Base-by-base conservation (phyloP, 2,888 invertebrate genomes). In the Endomychus coccineus region DNA sequence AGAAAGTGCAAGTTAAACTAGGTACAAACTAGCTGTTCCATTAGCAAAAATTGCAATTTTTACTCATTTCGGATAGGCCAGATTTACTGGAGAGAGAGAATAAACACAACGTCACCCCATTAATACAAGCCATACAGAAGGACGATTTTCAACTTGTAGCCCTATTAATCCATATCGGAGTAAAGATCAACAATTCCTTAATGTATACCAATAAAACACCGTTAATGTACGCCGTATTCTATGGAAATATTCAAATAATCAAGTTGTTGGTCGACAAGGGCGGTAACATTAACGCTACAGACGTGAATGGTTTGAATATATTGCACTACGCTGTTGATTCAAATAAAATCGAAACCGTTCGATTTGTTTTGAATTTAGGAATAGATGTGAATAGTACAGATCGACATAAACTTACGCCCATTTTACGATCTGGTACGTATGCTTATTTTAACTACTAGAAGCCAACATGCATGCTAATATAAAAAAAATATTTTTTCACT, bases 321-420 rank as follows among this genome's bases (percentile, higher is more conserved):
- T 66, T 74, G 42, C 75, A 75, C 55, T 69, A 68, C 51, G 74
- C 74, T 1, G 73, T 71, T 2, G 75, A 74, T 59, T 70, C 72
- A 0, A 55, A 70, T 38, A 52, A 56, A 39, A 16, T 66, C 6
- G 54, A 58, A 16, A 54, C 46, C 40, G 59, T 64, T 2, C 28
- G 51, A 36, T 67, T 58, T 14, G 64, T 62, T 44, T 42, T 74
- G 28, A 59, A 62, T 32, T 32, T 46, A 4, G 67, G 66, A 0
- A 65, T 70, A 0, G 61, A 71, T 45, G 46, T 71, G 2, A 45
- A 51, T 2, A 63, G 51, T 0, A 46, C 40, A 5, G 75, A 75
- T 49, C 59, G 54, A 46, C 67, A 67, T 40, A 71, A 71, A 0
- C 74, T 74, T 74, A 74, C 74, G 2, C 73, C 74, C 11, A 58